phyloP scores from a whole-genome alignment of 2,888 invertebrate species.

The Cynaeus angustus region DNA sequence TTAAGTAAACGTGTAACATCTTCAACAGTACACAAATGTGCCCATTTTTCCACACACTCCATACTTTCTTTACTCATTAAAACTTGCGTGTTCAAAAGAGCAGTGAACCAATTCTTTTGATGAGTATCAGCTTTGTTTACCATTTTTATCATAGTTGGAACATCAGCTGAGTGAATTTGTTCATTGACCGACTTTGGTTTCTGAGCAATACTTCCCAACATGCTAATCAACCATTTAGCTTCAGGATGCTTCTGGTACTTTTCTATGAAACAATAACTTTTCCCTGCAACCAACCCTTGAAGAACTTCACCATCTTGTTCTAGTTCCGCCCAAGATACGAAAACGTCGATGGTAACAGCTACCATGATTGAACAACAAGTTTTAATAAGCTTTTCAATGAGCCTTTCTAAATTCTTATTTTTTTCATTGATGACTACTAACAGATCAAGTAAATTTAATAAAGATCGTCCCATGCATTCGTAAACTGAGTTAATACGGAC shows the following conservation, averaged over 20 bases:
- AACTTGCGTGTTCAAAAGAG: conserved; percentile 62
- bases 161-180: conserved; percentile 62
- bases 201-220: conserved; percentile 63
- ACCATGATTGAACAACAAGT: conserved; percentile 59
- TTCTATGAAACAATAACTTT: conserved; percentile 65
- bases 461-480: conserved; percentile 63
- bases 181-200: conserved; percentile 67
- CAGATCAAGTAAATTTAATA: conserved; percentile 62
- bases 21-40: conserved; percentile 61
- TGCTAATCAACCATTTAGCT: conserved; percentile 62
- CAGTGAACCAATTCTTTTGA: conserved; percentile 67
- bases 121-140: conserved; percentile 62
- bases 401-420: conserved; percentile 13
- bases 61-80: conserved; percentile 60
- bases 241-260: conserved; percentile 62
- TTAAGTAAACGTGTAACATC: conserved; percentile 62
- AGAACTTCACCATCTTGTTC: conserved; percentile 58
- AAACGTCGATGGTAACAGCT: conserved; percentile 65
- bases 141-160: conserved; percentile 62
- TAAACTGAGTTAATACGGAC: conserved; percentile 58
- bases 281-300: conserved; percentile 63
- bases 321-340: conserved; percentile 70
- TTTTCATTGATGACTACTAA: conserved; percentile 47
- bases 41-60: conserved; percentile 63
- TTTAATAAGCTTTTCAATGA: conserved; percentile 59